Base-by-base conservation (phyloP, 2,797 vertebrate genomes). In the Propithecus deckenii region DNA sequence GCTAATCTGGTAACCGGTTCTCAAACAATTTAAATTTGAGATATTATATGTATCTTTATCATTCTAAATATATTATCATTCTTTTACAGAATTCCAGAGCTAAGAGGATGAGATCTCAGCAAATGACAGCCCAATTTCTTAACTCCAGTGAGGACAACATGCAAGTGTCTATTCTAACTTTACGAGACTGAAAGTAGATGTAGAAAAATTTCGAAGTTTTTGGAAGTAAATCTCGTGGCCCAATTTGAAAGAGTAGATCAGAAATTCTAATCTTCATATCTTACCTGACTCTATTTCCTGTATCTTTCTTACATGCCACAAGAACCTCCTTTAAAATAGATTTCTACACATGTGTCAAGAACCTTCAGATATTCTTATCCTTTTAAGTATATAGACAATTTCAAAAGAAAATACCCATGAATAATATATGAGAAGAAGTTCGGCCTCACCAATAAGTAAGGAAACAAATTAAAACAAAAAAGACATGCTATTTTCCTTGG, bases 391-490 rank as follows among this genome's bases (percentile, higher is more conserved):
- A 65, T 1, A 74, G 35, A 57, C 4, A 79, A 57, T n/a, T 57
- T 17, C 41, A 63, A 22, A 88, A 84, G 50, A 94, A 94, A 91
- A 89, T 81, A 28, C 25, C 67, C 4, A 76, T 6, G 43, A 79
- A 63, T 52, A 84, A 78, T 32, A 81, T 5, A 50, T 7, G 5
- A 52, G 11, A 46, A 50, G 72, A 84, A 85, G 6, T 28, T 89
- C 63, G 85, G 20, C 2, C 7, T 48, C 22, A 65, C 11, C 71
- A 61, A 76, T 5, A 69, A 32, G 52, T 61, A 61, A 89, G 43
- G 38, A 74, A 78, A 85, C 67, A 69, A 95, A 74, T 89, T 80
- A 74, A 94, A 89, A 85, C n/a, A 57, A n/a, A 89, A 71, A 83
- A 28, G 9, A 48, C 43, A 78, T 13, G 12, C 10, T 65, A 4